Evolutionary conservation across 2,888 invertebrate genomes (phyloP).

Genomic region (Pinctada fucata): DNA sequence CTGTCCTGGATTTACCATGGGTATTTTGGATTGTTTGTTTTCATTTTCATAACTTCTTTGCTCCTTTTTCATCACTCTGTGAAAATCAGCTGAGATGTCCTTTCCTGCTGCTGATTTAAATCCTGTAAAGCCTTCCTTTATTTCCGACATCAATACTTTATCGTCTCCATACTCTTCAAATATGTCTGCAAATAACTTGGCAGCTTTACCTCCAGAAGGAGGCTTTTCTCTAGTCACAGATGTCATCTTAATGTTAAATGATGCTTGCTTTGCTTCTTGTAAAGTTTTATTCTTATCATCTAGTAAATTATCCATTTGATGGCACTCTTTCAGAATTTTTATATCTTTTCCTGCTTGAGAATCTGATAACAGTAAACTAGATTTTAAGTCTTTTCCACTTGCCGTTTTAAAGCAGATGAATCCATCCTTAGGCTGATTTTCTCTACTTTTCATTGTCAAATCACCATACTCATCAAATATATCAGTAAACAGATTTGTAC

Average conservation of each 20-base stretch:
- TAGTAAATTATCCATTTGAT: too few species aligned
- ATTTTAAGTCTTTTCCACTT: not conserved
- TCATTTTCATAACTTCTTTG: not conserved
- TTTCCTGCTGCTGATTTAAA: slow-evolving; percentile 27
- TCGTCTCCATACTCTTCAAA: not conserved
- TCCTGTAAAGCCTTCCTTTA: slow-evolving; percentile 15
- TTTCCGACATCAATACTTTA: not conserved
- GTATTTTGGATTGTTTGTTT: not conserved
- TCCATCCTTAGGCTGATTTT: not conserved
- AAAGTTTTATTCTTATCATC: too few species aligned
- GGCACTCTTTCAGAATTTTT: too few species aligned
- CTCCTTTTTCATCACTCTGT: slow-evolving; percentile 13
- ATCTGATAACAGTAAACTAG: too few species aligned
- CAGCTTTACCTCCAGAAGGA: not conserved
- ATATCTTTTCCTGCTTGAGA: too few species aligned
- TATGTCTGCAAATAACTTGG: not conserved
- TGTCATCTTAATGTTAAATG: too few species aligned
- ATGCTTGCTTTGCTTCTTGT: too few species aligned
- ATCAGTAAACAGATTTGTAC: slow-evolving; percentile 12
- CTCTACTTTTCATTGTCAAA: not conserved
- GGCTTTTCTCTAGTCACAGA: too few species aligned
- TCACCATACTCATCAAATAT: slow-evolving; percentile 27
- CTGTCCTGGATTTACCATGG: not conserved
- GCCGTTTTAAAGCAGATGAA: not conserved
- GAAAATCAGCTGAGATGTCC: slow-evolving; percentile 1